These are phyloP conservation scores for Eupsittula cactorum DNA, from an alignment of 2,113 vertebrate genomes.

Conservation along the genomic window DNA sequence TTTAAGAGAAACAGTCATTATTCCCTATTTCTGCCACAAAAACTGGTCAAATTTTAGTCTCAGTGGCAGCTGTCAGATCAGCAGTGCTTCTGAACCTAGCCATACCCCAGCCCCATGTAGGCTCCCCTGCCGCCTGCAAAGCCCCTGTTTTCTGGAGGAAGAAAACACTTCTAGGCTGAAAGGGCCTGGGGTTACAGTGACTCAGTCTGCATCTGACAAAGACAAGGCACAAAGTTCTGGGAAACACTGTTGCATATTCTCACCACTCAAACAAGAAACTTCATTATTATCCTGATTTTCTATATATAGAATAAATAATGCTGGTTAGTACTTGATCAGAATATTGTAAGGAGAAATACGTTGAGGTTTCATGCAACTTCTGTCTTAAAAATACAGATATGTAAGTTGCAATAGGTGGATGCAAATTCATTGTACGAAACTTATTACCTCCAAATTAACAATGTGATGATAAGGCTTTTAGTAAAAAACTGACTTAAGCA, in stretches of 20 bases:
- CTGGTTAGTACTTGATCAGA: not conserved
- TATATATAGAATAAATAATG: not conserved
- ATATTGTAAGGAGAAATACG: not conserved
- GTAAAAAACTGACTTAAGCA: not conserved
- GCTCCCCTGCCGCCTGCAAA: fast-evolving
- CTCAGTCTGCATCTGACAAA: not conserved
- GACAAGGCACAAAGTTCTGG: not conserved
- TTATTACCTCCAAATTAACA: not conserved
- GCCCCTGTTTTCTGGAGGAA: not conserved
- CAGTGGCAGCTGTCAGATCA: not conserved
- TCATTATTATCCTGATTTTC: not conserved
- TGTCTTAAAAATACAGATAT: not conserved
- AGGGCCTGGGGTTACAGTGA: not conserved
- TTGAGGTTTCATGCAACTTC: not conserved
- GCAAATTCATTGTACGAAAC: not conserved
- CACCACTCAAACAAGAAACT: not conserved
- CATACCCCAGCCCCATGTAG: not conserved
- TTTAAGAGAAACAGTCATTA: not conserved
- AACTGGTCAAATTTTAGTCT: not conserved
- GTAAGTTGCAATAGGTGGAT: not conserved
- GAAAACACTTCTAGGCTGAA: not conserved
- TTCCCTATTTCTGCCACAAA: not conserved
- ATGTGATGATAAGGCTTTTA: not conserved
- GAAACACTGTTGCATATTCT: not conserved
- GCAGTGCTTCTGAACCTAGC: not conserved